Conservation (phyloP, 2,113 vertebrate species). For the Chaetodon auriga region DNA sequence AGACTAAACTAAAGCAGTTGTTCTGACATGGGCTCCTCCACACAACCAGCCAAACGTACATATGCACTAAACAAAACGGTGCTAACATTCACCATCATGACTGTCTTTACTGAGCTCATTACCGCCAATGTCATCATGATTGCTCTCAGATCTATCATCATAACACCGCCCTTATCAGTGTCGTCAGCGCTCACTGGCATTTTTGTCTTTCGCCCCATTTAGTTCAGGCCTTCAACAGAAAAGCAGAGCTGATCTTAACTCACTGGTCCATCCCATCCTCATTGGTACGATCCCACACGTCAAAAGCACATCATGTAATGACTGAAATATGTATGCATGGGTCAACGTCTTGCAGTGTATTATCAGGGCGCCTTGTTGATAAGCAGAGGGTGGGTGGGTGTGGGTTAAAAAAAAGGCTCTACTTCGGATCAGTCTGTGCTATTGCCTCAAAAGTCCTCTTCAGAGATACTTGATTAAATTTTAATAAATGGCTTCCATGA, state of each 20-base stretch:
- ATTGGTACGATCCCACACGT: slow-evolving; percentile 27
- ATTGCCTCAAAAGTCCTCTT: slow-evolving; percentile 14
- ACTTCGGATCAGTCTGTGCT: slow-evolving; percentile 11
- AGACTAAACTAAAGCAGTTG: slow-evolving; percentile 67
- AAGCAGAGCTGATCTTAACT: slow-evolving; percentile 33
- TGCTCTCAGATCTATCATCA: slow-evolving; percentile 8
- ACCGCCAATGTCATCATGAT: slow-evolving; percentile 53
- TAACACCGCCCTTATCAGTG: slow-evolving; percentile 14
- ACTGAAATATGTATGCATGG: slow-evolving; percentile 6
- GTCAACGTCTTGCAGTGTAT: neutral
- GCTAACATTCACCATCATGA: neutral
- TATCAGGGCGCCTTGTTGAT: slow-evolving; percentile 27
- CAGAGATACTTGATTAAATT: slow-evolving; percentile 37
- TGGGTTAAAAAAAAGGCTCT: slow-evolving; percentile 13
- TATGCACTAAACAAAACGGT: neutral
- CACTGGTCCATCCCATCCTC: neutral
- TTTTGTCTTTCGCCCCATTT: slow-evolving; percentile 9
- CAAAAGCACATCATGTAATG: slow-evolving; percentile 1
- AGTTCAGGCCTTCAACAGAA: slow-evolving; percentile 6
- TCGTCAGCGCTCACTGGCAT: neutral
- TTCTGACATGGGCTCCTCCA: slow-evolving; percentile 83
- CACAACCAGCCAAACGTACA: slow-evolving; percentile 83
- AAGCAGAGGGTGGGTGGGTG: slow-evolving; percentile 14
- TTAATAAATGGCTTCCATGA: slow-evolving; percentile 50
- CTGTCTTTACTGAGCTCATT: slow-evolving; percentile 21